These are phyloP conservation scores for Meteorus sp. DNA, from an alignment of 1,140 invertebrate genomes.

Conservation along the genomic window DNA sequence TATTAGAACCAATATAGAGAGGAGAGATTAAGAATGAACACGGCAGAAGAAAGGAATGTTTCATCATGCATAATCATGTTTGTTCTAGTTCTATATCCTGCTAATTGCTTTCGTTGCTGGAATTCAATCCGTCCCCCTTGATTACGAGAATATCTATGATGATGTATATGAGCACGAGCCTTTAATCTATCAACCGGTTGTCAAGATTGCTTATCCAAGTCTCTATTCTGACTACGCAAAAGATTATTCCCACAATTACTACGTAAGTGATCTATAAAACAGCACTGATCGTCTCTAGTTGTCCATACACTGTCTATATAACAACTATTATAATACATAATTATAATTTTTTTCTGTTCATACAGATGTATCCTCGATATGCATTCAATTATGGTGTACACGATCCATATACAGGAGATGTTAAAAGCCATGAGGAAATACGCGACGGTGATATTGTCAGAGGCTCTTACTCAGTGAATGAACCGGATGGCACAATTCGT, in stretches of 20 bases:
- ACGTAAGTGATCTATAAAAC: too few relatives aligned
- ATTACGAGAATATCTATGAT: conserved; percentile 20
- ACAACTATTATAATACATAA: not conserved
- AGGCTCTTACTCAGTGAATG: conserved; percentile 55
- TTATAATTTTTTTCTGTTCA: not conserved
- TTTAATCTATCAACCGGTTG: conserved; percentile 13
- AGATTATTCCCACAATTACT: conserved; percentile 14
- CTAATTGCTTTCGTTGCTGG: conserved; percentile 4
- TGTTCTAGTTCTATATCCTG: conserved; percentile 15
- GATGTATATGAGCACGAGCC: conserved; percentile 7
- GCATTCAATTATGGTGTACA: conserved; percentile 54
- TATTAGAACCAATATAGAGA: too few relatives aligned
- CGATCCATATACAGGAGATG: conserved; percentile 55
- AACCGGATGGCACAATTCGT: conserved; percentile 55
- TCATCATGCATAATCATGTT: not conserved
- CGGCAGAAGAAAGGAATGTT: not conserved
- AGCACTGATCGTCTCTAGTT: too few relatives aligned
- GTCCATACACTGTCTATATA: too few relatives aligned
- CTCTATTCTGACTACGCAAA: conserved; percentile 4
- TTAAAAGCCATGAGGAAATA: conserved; percentile 53
- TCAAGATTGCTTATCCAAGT: conserved; percentile 1
- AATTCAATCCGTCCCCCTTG: conserved; percentile 6
- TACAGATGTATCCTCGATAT: conserved; percentile 51
- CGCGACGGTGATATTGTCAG: conserved; percentile 56
- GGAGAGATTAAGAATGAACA: not conserved